Evolutionary conservation across 2,888 invertebrate genomes (phyloP), one percentile per base, ranked within the genome.

Genomic region (Busseola fusca): DNA sequence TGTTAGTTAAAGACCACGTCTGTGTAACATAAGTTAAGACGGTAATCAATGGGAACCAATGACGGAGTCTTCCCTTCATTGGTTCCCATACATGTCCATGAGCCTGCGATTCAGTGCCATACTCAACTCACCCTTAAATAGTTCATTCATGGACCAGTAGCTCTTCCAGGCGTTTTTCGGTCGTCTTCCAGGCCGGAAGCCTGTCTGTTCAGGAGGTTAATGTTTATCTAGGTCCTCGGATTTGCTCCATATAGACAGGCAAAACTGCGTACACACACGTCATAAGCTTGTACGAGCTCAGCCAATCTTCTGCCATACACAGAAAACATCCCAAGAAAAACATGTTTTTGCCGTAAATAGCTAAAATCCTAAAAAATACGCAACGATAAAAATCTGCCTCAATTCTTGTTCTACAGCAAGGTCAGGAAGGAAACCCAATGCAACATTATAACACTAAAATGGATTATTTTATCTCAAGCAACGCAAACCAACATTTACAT

Each of bases 381-480:
- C 3, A 30, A 40, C n/a, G 69, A 74, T 74, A 78, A 78, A 56
- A 59, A 52, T 63, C 54, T 68, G 60, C 64, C 57, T 64, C 67
- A 68, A 68, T 80, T 80, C 65, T 68, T 6, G 45, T 42, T 30
- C 18, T 52, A 52, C 16, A 18, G 10, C 63, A 71, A 79, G 68
- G 71, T 75, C 65, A 45, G 2, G 5, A 14, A 59, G 27, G 60
- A 79, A 79, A 70, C 70, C 67, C 64, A 67, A 42, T 64, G 42
- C 52, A n/a, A 58, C 54, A 50, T 63, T 12, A 25, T 27, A 58
- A 50, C 18, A 68, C 65, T 68, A 63, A 68, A 68, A 70, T 65
- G 64, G 75, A 75, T 78, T 79, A 72, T 45, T 25, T 52, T 76
- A 62, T 67, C 65, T 57, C 60, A 21, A 68, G 63, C 63, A 57